Evolutionary conservation across 2,797 vertebrate genomes (phyloP).

Genomic region (Emydoidea blandingii): DNA sequence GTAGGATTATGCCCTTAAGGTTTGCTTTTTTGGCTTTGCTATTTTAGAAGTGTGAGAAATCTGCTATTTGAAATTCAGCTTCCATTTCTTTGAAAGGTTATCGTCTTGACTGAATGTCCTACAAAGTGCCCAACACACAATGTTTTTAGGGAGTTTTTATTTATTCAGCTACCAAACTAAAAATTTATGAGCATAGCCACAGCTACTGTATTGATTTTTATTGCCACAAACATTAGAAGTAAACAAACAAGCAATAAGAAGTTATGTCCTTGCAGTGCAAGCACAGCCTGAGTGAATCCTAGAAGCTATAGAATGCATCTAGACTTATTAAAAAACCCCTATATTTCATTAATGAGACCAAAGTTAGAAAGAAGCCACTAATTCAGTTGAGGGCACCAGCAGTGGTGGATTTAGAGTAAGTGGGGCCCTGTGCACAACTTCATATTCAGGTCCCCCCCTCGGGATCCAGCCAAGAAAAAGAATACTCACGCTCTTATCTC

Average conservation of each 20-base stretch:
- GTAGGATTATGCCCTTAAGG: neutral
- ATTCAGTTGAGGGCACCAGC: neutral
- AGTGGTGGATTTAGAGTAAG: no score
- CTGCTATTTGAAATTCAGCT: neutral
- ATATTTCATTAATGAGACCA: constrained; percentile 5
- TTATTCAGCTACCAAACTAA: neutral
- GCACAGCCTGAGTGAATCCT: neutral
- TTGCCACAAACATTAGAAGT: constrained; percentile 4
- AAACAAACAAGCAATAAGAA: constrained; percentile 13
- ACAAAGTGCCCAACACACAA: neutral
- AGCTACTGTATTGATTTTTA: constrained; percentile 25
- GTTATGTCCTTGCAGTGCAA: neutral
- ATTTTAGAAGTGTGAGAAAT: neutral
- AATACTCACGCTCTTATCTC: no score
- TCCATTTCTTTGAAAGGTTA: neutral
- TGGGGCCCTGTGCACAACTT: no score
- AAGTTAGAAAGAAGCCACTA: neutral
- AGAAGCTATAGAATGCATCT: neutral
- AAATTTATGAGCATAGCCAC: neutral
- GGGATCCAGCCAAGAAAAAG: no score
- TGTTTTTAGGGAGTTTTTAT: neutral
- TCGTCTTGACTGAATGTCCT: neutral
- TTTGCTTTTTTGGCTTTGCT: neutral
- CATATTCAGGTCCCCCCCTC: no score
- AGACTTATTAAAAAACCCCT: neutral